Evolutionary conservation across 2,888 invertebrate genomes (phyloP).

Genomic region (Lamellibrachia satsuma): DNA sequence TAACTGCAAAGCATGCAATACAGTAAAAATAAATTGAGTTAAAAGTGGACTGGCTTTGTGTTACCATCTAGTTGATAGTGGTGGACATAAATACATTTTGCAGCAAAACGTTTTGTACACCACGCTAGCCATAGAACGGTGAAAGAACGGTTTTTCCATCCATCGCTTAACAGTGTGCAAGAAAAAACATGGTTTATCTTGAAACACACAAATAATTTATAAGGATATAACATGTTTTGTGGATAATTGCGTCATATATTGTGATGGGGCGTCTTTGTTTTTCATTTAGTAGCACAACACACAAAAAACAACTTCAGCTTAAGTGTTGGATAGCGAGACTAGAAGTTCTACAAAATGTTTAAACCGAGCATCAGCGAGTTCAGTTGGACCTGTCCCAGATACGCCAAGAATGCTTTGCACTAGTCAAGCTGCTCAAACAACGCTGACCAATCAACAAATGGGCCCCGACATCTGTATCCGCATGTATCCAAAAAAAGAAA

Average conservation of each 20-base stretch:
- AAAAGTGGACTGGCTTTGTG: too few species aligned
- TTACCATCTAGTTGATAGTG: too few species aligned
- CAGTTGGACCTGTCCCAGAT: neutral
- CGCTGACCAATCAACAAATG: neutral
- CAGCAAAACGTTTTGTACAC: too few species aligned
- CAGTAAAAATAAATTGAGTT: too few species aligned
- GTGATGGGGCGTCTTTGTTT: neutral
- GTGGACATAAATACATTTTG: too few species aligned
- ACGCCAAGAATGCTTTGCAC: conserved; percentile 2
- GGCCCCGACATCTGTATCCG: neutral
- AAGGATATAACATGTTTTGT: too few species aligned
- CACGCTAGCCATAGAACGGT: too few species aligned
- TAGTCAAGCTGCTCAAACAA: neutral
- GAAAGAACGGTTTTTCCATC: too few species aligned
- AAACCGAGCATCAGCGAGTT: neutral
- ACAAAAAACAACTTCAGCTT: neutral
- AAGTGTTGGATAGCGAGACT: neutral
- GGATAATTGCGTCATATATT: neutral
- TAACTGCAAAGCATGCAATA: too few species aligned
- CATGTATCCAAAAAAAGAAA: neutral
- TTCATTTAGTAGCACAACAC: neutral
- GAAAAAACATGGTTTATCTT: too few species aligned
- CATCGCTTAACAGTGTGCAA: too few species aligned
- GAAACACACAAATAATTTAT: too few species aligned
- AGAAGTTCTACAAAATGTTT: neutral